Base-by-base conservation (phyloP, 1,140 invertebrate genomes). In the Drosophila albomicans region DNA sequence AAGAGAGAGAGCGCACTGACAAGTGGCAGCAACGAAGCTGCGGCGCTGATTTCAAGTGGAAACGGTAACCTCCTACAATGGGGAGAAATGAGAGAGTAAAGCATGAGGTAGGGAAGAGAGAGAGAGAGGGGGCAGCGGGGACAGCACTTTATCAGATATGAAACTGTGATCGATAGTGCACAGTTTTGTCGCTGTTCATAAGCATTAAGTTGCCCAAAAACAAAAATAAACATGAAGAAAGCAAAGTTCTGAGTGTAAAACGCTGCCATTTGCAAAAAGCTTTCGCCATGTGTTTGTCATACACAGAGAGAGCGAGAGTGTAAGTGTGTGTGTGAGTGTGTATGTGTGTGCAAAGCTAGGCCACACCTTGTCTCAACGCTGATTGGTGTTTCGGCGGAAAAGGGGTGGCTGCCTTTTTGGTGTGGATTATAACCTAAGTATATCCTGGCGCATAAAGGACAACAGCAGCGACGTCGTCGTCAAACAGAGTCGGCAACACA, bases 351-450 rank as follows among this genome's bases (percentile, higher is more conserved):
- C 20, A 56, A 5, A 52, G 59, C 52, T 71, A 81, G 81, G 91
- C 91, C 91, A 92, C 91, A 92, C 91, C 91, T 84, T 88, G 74
- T 65, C 88, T 87, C 74, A 75, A 71, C 70, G 76, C 80, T 91
- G 88, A 92, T 92, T 92, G 91, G 91, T 79, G 77, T 61, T 65
- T 51, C 51, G 71, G 69, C 58, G 59, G 79, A 75, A 89, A 86
- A 87, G 80, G 88, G 85, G 75, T 91, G 89, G 86, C 49, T 81
- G 74, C 62, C 69, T 66, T 65, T 72, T 62, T 63, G 64, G 58
- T 79, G 76, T 56, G 88, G 88, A 91, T 91, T 91, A 91, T 82
- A 91, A 67, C 85, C 85, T 90, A 89, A 89, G 80, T 81, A 74
- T 89, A 85, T 90, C 86, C 86, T 90, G 72, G 58, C 65, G 43